phyloP scores from a whole-genome alignment of 2,797 vertebrate species.

The Gallinago nigripennis region DNA sequence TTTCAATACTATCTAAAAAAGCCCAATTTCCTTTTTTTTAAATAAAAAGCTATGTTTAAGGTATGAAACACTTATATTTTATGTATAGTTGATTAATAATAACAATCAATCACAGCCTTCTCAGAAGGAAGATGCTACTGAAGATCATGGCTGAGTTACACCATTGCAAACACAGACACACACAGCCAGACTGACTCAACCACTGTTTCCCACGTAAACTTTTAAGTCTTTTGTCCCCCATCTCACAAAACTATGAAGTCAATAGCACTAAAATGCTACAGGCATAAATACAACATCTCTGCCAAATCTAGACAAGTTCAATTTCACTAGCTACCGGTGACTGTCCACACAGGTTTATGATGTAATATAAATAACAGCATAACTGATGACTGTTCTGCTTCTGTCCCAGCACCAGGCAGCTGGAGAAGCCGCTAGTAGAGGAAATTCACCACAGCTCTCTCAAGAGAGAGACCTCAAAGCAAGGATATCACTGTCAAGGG shows the following conservation, averaged over 20 bases:
- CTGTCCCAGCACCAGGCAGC: background rate
- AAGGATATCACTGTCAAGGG: accelerated
- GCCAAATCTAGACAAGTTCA: background rate
- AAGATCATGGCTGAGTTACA: background rate
- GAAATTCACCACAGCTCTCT: background rate
- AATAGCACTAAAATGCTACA: background rate
- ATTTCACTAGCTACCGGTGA: background rate
- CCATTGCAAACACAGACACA: accelerated
- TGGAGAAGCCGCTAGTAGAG: background rate
- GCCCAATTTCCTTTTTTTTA: background rate
- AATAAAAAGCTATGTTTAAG: background rate
- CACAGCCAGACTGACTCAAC: background rate
- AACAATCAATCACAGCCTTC: background rate
- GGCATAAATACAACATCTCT: background rate
- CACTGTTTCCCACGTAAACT: background rate
- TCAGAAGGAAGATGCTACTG: background rate
- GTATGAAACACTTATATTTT: background rate
- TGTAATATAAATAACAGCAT: background rate
- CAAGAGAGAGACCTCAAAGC: background rate
- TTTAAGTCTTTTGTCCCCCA: background rate
- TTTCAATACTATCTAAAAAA: background rate
- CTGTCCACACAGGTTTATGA: background rate
- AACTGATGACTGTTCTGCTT: background rate
- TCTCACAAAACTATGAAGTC: background rate
- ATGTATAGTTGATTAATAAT: background rate